phyloP scores from a whole-genome alignment of 2,888 invertebrate genomes.

The Nephrotoma flavescens region DNA sequence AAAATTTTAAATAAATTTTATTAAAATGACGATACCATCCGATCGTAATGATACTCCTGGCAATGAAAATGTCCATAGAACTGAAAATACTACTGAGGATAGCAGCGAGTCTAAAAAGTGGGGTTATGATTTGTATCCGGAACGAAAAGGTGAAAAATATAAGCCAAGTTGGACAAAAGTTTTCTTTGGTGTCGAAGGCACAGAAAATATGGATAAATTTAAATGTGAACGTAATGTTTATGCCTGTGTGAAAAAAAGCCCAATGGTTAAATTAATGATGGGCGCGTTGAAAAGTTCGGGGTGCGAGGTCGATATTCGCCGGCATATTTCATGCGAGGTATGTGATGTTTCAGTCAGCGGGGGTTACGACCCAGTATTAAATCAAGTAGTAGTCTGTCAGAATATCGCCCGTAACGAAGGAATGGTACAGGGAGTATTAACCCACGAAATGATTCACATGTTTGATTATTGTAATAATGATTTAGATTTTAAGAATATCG shows the following conservation, averaged over 20 bases:
- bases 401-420: slow-evolving; percentile 57
- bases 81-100: background rate
- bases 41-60: background rate
- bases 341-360: slow-evolving; percentile 75
- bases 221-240: slow-evolving; percentile 72
- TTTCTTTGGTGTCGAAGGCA: slow-evolving; percentile 49
- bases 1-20: background rate
- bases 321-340: slow-evolving; percentile 86
- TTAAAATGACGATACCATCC: background rate
- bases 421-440: slow-evolving; percentile 63
- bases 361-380: slow-evolving; percentile 73
- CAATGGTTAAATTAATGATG: slow-evolving; percentile 72
- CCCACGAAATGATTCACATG: slow-evolving; percentile 94
- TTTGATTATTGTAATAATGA: slow-evolving; percentile 86
- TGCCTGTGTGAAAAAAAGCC: slow-evolving; percentile 58
- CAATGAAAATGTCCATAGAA: background rate
- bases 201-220: slow-evolving; percentile 51
- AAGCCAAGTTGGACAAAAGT: slow-evolving; percentile 39
- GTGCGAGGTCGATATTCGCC: slow-evolving; percentile 54
- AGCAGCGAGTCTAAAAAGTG: background rate
- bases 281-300: slow-evolving; percentile 66
- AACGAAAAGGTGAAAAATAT: slow-evolving; percentile 47
- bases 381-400: slow-evolving; percentile 80
- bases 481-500: slow-evolving; percentile 73
- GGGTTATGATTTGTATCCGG: slow-evolving; percentile 72